Conservation (phyloP, 2,888 invertebrate species). For the Xanthostigma xanthostigma region DNA sequence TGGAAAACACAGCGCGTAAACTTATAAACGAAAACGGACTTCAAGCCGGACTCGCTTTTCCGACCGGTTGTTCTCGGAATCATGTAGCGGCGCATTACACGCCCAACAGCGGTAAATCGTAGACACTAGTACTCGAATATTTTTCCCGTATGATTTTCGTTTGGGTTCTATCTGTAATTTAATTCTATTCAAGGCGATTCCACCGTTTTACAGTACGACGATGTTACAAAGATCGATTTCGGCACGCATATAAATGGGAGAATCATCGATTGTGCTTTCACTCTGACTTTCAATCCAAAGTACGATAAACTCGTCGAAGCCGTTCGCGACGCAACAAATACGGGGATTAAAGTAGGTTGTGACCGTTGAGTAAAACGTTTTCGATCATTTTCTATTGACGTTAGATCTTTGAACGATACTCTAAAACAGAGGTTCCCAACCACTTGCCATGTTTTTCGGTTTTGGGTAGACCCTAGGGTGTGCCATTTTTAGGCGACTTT, state of each 20-base stretch:
- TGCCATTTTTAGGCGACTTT: too few species aligned
- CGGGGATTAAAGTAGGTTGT: conserved; percentile 62
- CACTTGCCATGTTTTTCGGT: too few species aligned
- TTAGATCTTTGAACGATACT: too few species aligned
- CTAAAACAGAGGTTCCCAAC: too few species aligned
- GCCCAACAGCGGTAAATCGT: conserved; percentile 69
- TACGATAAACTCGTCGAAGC: conserved; percentile 90
- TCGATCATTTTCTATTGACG: too few species aligned
- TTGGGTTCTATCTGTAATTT: background rate
- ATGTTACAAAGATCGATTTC: conserved; percentile 98
- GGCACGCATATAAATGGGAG: conserved; percentile 96
- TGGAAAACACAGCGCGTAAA: conserved; percentile 82
- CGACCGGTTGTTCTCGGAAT: conserved; percentile 97
- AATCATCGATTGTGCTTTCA: conserved; percentile 98
- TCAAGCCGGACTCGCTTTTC: conserved; percentile 88
- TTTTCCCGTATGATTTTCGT: background rate
- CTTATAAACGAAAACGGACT: conserved; percentile 90
- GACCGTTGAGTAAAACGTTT: too few species aligned
- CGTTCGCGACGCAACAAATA: conserved; percentile 95
- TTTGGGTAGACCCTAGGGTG: too few species aligned
- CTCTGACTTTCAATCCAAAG: conserved; percentile 89
- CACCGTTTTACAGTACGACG: conserved; percentile 87
- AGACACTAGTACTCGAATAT: background rate
- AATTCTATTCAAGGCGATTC: conserved; percentile 48
- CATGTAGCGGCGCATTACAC: conserved; percentile 99